Conservation (phyloP, 2,113 vertebrate genomes). For the Syngnathoides biaculeatus region DNA sequence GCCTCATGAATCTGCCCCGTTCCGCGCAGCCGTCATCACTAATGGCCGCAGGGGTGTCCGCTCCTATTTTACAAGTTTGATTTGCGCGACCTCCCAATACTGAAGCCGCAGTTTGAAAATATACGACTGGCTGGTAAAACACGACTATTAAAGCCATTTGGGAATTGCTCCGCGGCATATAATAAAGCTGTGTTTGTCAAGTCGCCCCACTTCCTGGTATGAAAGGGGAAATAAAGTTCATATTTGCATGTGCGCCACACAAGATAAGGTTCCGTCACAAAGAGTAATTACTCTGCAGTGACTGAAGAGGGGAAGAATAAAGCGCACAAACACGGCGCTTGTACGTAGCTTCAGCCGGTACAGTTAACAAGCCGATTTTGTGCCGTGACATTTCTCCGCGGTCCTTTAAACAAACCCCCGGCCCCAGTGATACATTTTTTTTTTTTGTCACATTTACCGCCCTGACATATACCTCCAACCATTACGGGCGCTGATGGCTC, state of each 20-base stretch:
- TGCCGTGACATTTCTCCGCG: constrained; percentile 47
- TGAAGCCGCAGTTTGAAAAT: constrained; percentile 12
- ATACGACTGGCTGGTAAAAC: constrained; percentile 2
- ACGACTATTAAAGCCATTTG: constrained; percentile 3
- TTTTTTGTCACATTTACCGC: constrained; percentile 59
- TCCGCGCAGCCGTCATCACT: constrained; percentile 32
- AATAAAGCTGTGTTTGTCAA: neutral
- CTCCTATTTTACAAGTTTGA: constrained; percentile 45
- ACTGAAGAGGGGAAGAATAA: constrained; percentile 35
- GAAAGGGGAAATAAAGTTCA: constrained; percentile 48
- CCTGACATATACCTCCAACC: constrained; percentile 37
- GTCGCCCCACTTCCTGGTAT: neutral
- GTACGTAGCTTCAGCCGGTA: constrained; percentile 23
- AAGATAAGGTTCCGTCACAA: constrained; percentile 36
- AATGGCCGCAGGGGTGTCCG: constrained; percentile 14
- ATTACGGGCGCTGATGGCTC: constrained; percentile 46
- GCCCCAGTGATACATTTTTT: constrained; percentile 54
- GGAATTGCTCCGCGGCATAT: neutral
- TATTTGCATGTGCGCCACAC: constrained; percentile 47
- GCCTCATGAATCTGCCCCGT: constrained; percentile 39
- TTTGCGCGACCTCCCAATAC: constrained; percentile 17
- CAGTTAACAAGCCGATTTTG: constrained; percentile 59
- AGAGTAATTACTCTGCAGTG: constrained; percentile 42
- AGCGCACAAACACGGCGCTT: constrained; percentile 22
- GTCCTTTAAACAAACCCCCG: constrained; percentile 38